phyloP scores from a whole-genome alignment of 92 coral and sea anemone species.

The Porites rus region DNA sequence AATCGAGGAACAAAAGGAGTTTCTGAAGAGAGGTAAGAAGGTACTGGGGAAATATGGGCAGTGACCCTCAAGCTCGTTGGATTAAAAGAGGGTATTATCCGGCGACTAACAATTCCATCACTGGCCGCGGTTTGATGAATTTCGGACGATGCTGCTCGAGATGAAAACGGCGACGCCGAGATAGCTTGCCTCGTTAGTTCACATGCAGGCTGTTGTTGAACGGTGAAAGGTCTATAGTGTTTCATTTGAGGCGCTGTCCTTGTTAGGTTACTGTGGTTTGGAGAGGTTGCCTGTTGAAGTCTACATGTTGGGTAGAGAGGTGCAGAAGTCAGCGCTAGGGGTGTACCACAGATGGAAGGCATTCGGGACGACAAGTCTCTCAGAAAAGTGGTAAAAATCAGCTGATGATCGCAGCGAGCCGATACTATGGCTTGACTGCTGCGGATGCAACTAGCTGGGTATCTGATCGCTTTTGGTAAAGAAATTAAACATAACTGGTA shows the following conservation, averaged over 20 bases:
- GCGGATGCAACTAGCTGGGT: constrained; percentile 92
- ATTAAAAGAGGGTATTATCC: not conserved
- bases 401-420: constrained; percentile 91
- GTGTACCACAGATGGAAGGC: constrained; percentile 82
- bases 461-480: constrained; percentile 49
- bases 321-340: constrained; percentile 75
- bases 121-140: not conserved
- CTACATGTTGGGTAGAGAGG: constrained; percentile 78
- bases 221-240: constrained; percentile 61
- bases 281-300: constrained; percentile 71
- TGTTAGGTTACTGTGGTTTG: constrained; percentile 77
- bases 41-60: not conserved
- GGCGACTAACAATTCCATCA: not conserved
- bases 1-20: constrained; percentile 31
- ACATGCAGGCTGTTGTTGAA: not conserved
- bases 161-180: not conserved
- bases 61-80: not conserved
- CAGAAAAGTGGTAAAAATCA: constrained; percentile 79
- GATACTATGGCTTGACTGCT: constrained; percentile 75
- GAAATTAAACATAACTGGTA: not conserved
- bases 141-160: constrained; percentile 1
- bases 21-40: not conserved
- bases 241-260: constrained; percentile 58
- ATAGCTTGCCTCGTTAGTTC: not conserved
- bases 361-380: constrained; percentile 81